phyloP scores from a whole-genome alignment of 2,888 invertebrate genomes.

The Nemotelus nigrinus region DNA sequence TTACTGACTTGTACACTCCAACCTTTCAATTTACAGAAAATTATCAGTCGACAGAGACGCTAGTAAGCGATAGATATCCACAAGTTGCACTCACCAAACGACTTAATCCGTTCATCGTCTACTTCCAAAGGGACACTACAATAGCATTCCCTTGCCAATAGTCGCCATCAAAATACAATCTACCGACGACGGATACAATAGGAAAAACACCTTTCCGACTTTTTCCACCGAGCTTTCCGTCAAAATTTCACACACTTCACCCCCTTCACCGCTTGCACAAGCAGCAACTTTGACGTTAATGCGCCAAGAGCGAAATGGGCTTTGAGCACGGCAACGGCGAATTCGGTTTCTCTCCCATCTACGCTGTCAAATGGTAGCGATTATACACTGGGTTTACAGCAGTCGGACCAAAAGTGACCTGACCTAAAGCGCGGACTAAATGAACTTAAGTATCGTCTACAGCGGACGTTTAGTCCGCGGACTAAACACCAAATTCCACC shows the following conservation, averaged over 20 bases:
- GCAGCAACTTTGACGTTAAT: too few species aligned
- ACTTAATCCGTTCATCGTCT: conserved; percentile 14
- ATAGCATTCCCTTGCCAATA: neutral
- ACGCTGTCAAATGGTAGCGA: too few species aligned
- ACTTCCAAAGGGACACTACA: conserved; percentile 1
- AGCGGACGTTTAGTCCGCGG: too few species aligned
- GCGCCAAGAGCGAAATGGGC: too few species aligned
- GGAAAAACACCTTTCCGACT: conserved; percentile 14
- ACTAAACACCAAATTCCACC: too few species aligned
- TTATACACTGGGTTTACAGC: too few species aligned
- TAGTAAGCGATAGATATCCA: neutral
- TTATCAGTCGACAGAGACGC: neutral
- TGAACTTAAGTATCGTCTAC: too few species aligned
- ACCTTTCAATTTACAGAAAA: conserved; percentile 5
- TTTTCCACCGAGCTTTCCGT: neutral
- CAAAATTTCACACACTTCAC: neutral
- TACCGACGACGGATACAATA: neutral
- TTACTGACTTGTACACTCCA: conserved; percentile 13
- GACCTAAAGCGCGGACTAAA: too few species aligned
- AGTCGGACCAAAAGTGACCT: too few species aligned
- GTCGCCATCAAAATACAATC: conserved; percentile 8
- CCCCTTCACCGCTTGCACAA: too few species aligned
- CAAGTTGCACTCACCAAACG: conserved; percentile 23
- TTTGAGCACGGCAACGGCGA: too few species aligned
- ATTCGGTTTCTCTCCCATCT: too few species aligned